Conservation (phyloP, 1,140 invertebrate species). For the Liolophura sinensis region DNA sequence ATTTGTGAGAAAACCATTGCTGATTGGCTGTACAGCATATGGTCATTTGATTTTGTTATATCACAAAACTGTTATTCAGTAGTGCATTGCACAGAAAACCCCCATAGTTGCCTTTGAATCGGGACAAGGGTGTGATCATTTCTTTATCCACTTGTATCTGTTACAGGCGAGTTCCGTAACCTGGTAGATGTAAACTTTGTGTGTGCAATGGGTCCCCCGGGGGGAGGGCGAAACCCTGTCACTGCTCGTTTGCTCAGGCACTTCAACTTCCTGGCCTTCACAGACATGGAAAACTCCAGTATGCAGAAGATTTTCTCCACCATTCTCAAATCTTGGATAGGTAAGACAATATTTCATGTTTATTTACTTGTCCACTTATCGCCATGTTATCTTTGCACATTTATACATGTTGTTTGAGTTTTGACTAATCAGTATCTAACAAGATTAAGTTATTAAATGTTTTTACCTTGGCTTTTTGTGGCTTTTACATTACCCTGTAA, state of each 20-base stretch:
- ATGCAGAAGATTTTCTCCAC: slow-evolving; percentile 73
- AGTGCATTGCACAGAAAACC: background rate
- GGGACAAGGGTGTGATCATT: background rate
- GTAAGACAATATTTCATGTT: slow-evolving; percentile 34
- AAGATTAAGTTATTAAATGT: too few species aligned
- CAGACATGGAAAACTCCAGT: slow-evolving; percentile 73
- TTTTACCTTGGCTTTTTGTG: too few species aligned
- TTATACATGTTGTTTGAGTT: too few species aligned
- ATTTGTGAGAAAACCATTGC: too few species aligned
- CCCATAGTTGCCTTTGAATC: too few species aligned
- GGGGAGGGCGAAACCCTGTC: slow-evolving; percentile 58
- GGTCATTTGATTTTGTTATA: too few species aligned
- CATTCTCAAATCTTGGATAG: slow-evolving; percentile 72
- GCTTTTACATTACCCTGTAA: too few species aligned
- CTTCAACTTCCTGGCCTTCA: slow-evolving; percentile 59
- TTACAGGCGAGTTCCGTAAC: slow-evolving; percentile 75
- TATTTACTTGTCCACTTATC: background rate
- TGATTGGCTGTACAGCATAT: too few species aligned
- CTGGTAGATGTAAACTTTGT: slow-evolving; percentile 71
- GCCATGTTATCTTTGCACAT: too few species aligned
- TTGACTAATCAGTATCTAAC: too few species aligned
- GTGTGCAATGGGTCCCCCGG: slow-evolving; percentile 58
- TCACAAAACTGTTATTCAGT: too few species aligned
- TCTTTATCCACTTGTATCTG: slow-evolving; percentile 2
- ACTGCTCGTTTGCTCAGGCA: slow-evolving; percentile 55